Conservation (phyloP, 2,797 vertebrate species). For the Apogon talboti region DNA sequence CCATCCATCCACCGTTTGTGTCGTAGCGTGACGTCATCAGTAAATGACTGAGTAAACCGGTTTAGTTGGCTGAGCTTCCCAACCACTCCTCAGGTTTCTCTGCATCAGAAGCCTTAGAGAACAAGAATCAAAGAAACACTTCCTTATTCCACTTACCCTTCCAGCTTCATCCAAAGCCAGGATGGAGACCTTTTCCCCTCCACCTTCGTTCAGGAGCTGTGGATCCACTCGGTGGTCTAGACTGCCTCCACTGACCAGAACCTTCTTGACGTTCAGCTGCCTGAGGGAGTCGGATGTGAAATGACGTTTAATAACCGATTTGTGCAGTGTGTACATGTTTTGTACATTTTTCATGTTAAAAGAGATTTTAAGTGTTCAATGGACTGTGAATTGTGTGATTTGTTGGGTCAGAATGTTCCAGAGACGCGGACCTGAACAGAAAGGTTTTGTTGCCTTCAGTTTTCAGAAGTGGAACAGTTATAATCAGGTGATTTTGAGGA, state of each 20-base stretch:
- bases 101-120: not conserved
- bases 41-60: no score
- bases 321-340: not conserved
- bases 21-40: not conserved
- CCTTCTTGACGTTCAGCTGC: constrained; percentile 95
- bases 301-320: not conserved
- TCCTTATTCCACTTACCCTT: constrained; percentile 82
- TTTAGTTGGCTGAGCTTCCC: no score
- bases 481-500: no score
- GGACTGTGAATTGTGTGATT: no score
- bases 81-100: not conserved
- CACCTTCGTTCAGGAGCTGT: constrained; percentile 90
- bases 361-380: no score
- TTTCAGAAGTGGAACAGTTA: no score
- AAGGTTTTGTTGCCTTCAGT: no score
- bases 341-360: no score
- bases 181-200: constrained; percentile 89
- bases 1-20: no score
- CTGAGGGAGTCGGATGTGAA: constrained; percentile 68
- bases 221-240: constrained; percentile 92
- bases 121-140: not conserved
- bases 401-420: no score
- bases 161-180: constrained; percentile 94
- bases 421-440: no score
- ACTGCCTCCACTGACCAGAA: constrained; percentile 91